Evolutionary conservation across 2,888 invertebrate genomes (phyloP).

Genomic region (Thumatha senex): DNA sequence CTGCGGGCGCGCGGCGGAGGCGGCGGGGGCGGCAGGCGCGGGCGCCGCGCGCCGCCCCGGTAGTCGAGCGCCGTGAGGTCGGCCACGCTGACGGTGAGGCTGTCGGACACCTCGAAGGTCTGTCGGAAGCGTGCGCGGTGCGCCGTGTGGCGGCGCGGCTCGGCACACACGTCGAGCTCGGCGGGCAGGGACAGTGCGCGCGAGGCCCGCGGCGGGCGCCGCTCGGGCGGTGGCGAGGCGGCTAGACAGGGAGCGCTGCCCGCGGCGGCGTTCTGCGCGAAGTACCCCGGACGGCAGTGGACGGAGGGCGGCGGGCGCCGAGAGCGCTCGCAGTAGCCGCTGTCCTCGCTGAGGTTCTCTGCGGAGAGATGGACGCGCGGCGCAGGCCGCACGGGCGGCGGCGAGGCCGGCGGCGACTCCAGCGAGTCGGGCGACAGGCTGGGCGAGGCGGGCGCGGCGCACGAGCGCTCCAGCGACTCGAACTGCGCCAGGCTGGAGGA

Average conservation of each 20-base stretch:
- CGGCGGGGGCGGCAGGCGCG: slow-evolving; percentile 69
- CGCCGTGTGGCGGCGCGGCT: slow-evolving; percentile 56
- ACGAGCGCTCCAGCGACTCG: slow-evolving; percentile 89
- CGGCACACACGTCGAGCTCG: slow-evolving; percentile 85
- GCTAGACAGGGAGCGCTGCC: slow-evolving; percentile 71
- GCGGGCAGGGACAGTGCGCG: slow-evolving; percentile 85
- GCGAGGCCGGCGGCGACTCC: slow-evolving; percentile 70
- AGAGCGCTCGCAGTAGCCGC: slow-evolving; percentile 87
- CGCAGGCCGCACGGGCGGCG: slow-evolving; percentile 62
- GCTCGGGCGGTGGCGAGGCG: slow-evolving; percentile 58
- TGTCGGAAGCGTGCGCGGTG: slow-evolving; percentile 75
- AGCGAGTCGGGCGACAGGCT: slow-evolving; percentile 78
- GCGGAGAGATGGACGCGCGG: slow-evolving; percentile 84
- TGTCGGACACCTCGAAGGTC: slow-evolving; percentile 72
- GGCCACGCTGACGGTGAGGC: slow-evolving; percentile 85
- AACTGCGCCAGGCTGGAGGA: slow-evolving; percentile 93
- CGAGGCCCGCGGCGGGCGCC: slow-evolving; percentile 64
- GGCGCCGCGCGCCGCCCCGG: slow-evolving; percentile 67
- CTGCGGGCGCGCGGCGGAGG: slow-evolving; percentile 49
- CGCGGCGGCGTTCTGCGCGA: slow-evolving; percentile 62
- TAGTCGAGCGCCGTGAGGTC: slow-evolving; percentile 85
- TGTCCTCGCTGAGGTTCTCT: slow-evolving; percentile 92
- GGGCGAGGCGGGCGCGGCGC: slow-evolving; percentile 72
- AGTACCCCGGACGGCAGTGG: slow-evolving; percentile 59
- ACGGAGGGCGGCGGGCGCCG: slow-evolving; percentile 65